Conservation (phyloP, 2,113 vertebrate genomes). For the Columba janthina region DNA sequence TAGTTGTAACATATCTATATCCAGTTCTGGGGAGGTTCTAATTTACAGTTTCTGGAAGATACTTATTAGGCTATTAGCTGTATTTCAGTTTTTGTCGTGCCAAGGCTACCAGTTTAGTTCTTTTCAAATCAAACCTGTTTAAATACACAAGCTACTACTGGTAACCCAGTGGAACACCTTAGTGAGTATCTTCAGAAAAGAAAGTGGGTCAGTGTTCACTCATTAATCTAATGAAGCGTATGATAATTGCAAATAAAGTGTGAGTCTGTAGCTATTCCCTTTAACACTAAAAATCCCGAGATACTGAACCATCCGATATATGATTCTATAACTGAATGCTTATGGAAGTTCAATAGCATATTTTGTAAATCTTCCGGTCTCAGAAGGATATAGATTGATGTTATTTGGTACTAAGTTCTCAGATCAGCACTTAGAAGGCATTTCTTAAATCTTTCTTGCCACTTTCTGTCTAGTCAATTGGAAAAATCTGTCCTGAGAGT, state of each 20-base stretch:
- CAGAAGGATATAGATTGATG: slow-evolving; percentile 49
- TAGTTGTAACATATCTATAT: background rate
- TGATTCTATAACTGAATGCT: background rate
- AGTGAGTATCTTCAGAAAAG: background rate
- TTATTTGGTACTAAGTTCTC: slow-evolving; percentile 25
- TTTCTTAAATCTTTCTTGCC: slow-evolving; percentile 62
- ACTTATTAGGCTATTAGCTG: background rate
- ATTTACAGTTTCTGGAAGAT: background rate
- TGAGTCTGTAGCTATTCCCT: background rate
- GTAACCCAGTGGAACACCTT: background rate
- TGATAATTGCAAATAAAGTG: background rate
- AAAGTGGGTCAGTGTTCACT: background rate
- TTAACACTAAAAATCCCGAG: background rate
- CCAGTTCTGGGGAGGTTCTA: background rate
- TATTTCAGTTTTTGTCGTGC: background rate
- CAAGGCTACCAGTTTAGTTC: background rate
- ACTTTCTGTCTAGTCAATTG: slow-evolving; percentile 60
- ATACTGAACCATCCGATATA: background rate
- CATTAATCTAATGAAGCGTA: slow-evolving; percentile 3
- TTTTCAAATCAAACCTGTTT: background rate
- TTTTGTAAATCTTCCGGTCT: slow-evolving; percentile 22
- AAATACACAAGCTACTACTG: background rate
- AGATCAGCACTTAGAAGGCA: slow-evolving; percentile 41
- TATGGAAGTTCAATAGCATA: slow-evolving; percentile 8
- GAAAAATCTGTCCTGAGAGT: slow-evolving; percentile 58